Percentiles rank a stretch among this genome's conserved stretches.
phyloP scores from a whole-genome alignment of 2,888 invertebrate genomes.

The Perizoma affinitatum region DNA sequence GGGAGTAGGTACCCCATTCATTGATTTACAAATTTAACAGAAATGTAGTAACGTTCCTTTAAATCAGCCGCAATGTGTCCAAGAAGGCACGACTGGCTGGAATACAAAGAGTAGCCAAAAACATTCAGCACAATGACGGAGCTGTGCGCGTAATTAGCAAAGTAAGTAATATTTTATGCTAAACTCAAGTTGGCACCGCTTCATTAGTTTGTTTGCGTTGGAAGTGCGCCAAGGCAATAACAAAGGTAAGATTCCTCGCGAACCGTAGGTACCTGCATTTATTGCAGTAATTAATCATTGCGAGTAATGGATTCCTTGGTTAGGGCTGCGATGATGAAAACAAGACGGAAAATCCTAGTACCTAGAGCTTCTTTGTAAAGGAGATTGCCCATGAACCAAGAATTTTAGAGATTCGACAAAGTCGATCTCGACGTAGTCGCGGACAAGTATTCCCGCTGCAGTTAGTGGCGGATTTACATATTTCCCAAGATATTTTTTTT shows the following conservation, averaged over 20 bases:
- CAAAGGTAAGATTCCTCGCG: constrained; percentile 37
- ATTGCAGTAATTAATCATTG: constrained; percentile 43
- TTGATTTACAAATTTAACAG: no score
- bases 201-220: constrained; percentile 45
- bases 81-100: no score
- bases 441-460: no score
- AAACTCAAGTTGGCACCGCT: constrained; percentile 40
- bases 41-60: no score
- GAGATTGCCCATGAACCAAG: no score
- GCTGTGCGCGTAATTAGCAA: constrained; percentile 33
- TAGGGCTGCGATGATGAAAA: constrained; percentile 46
- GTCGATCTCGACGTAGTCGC: no score
- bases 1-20: no score
- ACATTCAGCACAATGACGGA: constrained; percentile 14
- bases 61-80: no score
- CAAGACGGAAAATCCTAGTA: not conserved
- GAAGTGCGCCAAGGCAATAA: constrained; percentile 42
- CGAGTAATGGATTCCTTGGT: constrained; percentile 33
- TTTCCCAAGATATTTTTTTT: no score
- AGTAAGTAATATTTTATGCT: constrained; percentile 44
- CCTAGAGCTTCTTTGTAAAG: no score
- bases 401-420: no score
- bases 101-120: constrained; percentile 10
- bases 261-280: constrained; percentile 38
- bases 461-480: no score